Evolutionary conservation across 64 coral and sea anemone species (phyloP).

Genomic region (Orbicella faveolata): DNA sequence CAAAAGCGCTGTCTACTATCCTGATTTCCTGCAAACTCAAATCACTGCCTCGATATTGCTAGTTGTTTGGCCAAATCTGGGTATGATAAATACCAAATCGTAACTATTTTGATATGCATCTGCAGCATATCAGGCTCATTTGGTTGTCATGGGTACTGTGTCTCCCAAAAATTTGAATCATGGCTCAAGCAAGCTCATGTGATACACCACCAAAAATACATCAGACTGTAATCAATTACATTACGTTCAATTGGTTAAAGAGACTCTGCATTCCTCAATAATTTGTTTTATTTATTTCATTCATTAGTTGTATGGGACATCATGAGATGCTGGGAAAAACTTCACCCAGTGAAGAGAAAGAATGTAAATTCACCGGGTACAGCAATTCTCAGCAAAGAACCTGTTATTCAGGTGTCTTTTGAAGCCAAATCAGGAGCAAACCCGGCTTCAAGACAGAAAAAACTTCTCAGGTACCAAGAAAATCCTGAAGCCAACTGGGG

Average conservation of each 20-base stretch:
- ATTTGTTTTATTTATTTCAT: neutral
- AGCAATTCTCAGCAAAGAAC: conserved; percentile 73
- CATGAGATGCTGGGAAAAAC: conserved; percentile 91
- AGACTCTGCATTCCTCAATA: too few relatives aligned
- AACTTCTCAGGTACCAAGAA: conserved; percentile 79
- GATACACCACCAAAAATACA: too few relatives aligned
- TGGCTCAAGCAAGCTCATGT: too few relatives aligned
- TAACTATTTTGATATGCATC: too few relatives aligned
- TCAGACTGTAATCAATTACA: too few relatives aligned
- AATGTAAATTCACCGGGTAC: conserved; percentile 68
- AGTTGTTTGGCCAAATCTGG: too few relatives aligned
- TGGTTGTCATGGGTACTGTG: too few relatives aligned
- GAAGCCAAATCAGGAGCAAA: conserved; percentile 76
- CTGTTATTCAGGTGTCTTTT: conserved; percentile 70
- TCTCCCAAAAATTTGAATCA: too few relatives aligned
- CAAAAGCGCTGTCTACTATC: too few relatives aligned
- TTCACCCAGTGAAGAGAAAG: conserved; percentile 83
- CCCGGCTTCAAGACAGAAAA: conserved; percentile 83
- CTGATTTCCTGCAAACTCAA: neutral
- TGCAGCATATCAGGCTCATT: too few relatives aligned
- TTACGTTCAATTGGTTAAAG: too few relatives aligned
- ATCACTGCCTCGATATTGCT: neutral
- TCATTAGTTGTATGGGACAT: conserved; percentile 92
- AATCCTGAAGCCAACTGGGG: conserved; percentile 98
- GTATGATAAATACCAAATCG: too few relatives aligned